A percentile compares a stretch with the other conserved stretches of the same genome.
Evolutionary conservation across 2,888 invertebrate genomes (phyloP).

Genomic region (Catocala fraxini): DNA sequence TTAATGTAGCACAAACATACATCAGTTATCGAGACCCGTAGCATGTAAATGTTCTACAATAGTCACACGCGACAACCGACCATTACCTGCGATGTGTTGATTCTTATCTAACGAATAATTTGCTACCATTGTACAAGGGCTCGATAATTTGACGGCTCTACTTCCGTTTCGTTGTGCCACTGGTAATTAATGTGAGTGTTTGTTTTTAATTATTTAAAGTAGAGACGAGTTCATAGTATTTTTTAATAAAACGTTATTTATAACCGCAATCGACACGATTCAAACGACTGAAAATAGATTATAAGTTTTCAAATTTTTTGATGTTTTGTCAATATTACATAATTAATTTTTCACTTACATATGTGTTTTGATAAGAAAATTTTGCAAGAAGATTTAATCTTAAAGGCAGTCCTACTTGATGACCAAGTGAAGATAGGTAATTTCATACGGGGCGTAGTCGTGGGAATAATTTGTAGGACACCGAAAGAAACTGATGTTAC

Average conservation of each 20-base stretch:
- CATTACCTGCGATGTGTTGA: constrained; percentile 40
- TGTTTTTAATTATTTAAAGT: constrained; percentile 12
- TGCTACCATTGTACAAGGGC: constrained; percentile 31
- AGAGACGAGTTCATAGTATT: constrained; percentile 1
- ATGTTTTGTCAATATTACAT: no score
- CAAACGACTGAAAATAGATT: no score
- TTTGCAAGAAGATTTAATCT: no score
- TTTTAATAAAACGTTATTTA: background rate
- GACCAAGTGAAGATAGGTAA: no score
- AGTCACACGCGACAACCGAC: constrained; percentile 35
- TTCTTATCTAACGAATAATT: constrained; percentile 47
- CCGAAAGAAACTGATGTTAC: no score
- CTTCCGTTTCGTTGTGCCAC: constrained; percentile 12
- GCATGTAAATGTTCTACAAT: constrained; percentile 10
- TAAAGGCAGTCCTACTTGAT: no score
- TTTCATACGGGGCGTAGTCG: no score
- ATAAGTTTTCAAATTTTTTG: no score
- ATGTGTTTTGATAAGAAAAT: no score
- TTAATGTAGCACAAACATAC: background rate
- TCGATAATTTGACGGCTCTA: constrained; percentile 36
- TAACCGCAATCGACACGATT: no score
- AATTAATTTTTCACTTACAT: no score
- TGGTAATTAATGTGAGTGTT: constrained; percentile 14
- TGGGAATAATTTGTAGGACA: no score
- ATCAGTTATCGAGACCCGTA: background rate